phyloP scores from a whole-genome alignment of 2,113 vertebrate genomes.

The Hypomesus transpacificus region DNA sequence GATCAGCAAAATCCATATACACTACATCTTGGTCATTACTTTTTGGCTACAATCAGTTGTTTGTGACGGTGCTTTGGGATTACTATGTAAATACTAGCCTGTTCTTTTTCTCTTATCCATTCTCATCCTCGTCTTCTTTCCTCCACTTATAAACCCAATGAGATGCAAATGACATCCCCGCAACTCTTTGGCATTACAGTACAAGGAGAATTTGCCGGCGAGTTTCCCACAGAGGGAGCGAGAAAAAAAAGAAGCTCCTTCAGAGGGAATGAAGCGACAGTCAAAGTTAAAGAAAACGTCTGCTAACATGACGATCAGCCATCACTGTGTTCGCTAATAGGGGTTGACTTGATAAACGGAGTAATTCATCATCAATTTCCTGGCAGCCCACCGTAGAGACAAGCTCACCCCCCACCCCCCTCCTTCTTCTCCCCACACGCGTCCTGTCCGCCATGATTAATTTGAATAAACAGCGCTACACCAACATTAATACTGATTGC shows the following conservation, averaged over 20 bases:
- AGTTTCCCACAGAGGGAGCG: slow-evolving; percentile 42
- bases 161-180: slow-evolving; percentile 54
- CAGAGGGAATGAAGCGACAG: slow-evolving; percentile 41
- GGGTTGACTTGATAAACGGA: slow-evolving; percentile 64
- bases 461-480: slow-evolving; percentile 69
- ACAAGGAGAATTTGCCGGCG: slow-evolving; percentile 25
- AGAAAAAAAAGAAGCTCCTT: not conserved
- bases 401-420: slow-evolving; percentile 31
- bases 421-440: slow-evolving; percentile 35
- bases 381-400: slow-evolving; percentile 48
- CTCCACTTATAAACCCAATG: slow-evolving; percentile 49
- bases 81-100: slow-evolving; percentile 28
- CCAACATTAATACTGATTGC: slow-evolving; percentile 70
- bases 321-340: slow-evolving; percentile 58
- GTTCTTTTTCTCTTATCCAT: too few species aligned
- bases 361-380: slow-evolving; percentile 74
- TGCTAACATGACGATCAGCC: slow-evolving; percentile 43
- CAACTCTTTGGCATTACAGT: slow-evolving; percentile 42
- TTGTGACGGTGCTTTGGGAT: not conserved
- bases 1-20: slow-evolving; percentile 43
- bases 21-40: slow-evolving; percentile 44
- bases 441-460: slow-evolving; percentile 70
- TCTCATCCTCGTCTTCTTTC: slow-evolving; percentile 21
- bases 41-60: not conserved
- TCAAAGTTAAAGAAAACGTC: slow-evolving; percentile 47